Evolutionary conservation across 2,113 vertebrate species (phyloP), one percentile per base, ranked within the genome.

Genomic region (Cariama cristata): DNA sequence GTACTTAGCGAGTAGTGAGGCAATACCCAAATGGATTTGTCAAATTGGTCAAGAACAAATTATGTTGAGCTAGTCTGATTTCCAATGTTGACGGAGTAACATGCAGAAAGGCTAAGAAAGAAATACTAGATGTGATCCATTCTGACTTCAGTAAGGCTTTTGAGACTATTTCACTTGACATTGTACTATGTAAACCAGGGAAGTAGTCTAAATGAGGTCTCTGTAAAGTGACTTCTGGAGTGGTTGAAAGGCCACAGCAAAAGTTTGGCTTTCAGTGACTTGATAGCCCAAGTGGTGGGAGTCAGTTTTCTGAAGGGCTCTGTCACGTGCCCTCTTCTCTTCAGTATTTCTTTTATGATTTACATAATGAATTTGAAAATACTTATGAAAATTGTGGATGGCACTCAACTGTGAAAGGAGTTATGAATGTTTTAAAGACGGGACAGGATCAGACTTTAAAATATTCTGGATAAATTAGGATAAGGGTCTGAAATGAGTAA

Each of bases 81-180:
- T 90, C 35, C n/a, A 44, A 1, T 1, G 5, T 82, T 93, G 80
- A 82, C 9, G 17, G 77, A 69, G 1, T 55, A 79, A 76, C 71
- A 38, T 68, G 62, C 74, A 85, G 90, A 69, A 92, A 90, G 50
- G 59, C 79, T 86, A 50, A 69, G 62, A 82, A 82, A 72, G 44
- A 90, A 69, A 47, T 62, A 66, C 33, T 80, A 63, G 58, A 94
- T 0, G 3, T 95, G 92, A 97, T 97, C n/a, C 18, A 33, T 86
- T 93, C 53, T 94, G 96, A 96, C 90, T 93, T 95, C 13, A 53
- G 87, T 76, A 86, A 73, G 71, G 33, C 79, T 94, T 96, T 90
- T 96, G 93, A 97, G 75, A 67, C 82, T 95, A 88, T 96, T 94
- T 80, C 50, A 40, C n/a, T 90, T 96, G 93, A 93, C 92, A 55